phyloP scores from a whole-genome alignment of 1,140 invertebrate genomes.

The Magallana ariakensis region DNA sequence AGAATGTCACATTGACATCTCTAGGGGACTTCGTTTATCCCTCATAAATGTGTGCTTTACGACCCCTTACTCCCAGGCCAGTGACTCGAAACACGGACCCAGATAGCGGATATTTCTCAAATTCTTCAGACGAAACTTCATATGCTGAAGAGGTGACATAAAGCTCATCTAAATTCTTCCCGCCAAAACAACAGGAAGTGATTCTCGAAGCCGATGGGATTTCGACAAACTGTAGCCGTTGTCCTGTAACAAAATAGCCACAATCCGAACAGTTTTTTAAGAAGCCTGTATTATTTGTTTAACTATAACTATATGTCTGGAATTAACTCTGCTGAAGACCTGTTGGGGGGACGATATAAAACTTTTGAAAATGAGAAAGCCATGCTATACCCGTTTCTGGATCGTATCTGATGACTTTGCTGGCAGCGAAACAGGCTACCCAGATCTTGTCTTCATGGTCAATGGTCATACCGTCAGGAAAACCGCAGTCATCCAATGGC shows the following conservation, averaged over 20 bases:
- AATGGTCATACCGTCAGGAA: slow-evolving; percentile 81
- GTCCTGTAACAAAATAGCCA: no score
- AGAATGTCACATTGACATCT: no score
- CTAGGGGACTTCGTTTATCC: no score
- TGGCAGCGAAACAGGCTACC: slow-evolving; percentile 65
- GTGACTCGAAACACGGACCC: slow-evolving; percentile 87
- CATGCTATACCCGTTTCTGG: slow-evolving; percentile 50
- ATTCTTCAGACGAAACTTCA: slow-evolving; percentile 80
- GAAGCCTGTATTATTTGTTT: no score
- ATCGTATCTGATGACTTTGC: slow-evolving; percentile 52
- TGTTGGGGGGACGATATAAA: no score
- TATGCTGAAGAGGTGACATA: slow-evolving; percentile 86
- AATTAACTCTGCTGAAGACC: no score
- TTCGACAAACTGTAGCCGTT: no score
- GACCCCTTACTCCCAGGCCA: slow-evolving; percentile 54
- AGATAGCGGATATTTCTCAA: slow-evolving; percentile 82
- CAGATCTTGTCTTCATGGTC: slow-evolving; percentile 79
- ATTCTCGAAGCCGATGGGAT: slow-evolving; percentile 83
- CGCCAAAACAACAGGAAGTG: slow-evolving; percentile 90
- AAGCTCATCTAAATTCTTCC: slow-evolving; percentile 86
- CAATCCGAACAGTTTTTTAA: no score
- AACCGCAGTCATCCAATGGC: slow-evolving; percentile 26
- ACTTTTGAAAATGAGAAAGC: no score
- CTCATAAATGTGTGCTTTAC: slow-evolving; percentile 24
- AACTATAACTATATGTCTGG: no score